Evolutionary conservation across 2,888 invertebrate species (phyloP), one percentile per base, ranked within the genome.

Genomic region (Drosophila paracracens): DNA sequence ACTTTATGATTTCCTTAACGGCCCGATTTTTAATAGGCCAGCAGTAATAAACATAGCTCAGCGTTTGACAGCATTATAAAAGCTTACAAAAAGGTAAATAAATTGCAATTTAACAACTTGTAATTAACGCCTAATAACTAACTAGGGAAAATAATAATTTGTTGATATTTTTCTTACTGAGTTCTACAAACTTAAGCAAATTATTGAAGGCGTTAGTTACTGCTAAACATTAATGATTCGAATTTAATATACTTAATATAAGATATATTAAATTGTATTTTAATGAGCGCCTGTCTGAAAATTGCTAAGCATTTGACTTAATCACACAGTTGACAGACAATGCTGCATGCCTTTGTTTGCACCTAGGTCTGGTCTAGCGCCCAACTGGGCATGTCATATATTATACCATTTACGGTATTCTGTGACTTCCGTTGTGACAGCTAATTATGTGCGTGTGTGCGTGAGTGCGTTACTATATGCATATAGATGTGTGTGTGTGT

Each of bases 1-100:
- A 85, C 81, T 79, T 88, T 88, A 83, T 75, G 82, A 82, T 88
- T 88, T 89, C 89, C 83, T 89, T 83, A 83, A 83, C 80, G 74
- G 75, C 7, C 29, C 33, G 27, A 38, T 27, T 25, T 35, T 8
- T 8, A 33, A 53, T 46, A 46, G 46, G 38, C 36, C 29, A 51
- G 38, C 46, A 16, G 46, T 2, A 25, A 46, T 25, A 16, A 46
- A 16, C 25, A 46, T 8, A 2, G 16, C 46, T 25, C 25, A 46
- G 8, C 16, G 46, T 13, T 21, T 43, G 6, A 0, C 1, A 43
- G 21, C 6, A 13, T 2, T 13, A 43, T 8, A 46, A 25, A 46
- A 1, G 46, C 25, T 25, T 16, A 16, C 46, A 4, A 46, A 46
- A 46, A 46, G 7, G 46, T 25, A 46, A 46, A 46, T 25, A 25